phyloP scores from a whole-genome alignment of 1,140 invertebrate species.

The Drosophila lacertosa region DNA sequence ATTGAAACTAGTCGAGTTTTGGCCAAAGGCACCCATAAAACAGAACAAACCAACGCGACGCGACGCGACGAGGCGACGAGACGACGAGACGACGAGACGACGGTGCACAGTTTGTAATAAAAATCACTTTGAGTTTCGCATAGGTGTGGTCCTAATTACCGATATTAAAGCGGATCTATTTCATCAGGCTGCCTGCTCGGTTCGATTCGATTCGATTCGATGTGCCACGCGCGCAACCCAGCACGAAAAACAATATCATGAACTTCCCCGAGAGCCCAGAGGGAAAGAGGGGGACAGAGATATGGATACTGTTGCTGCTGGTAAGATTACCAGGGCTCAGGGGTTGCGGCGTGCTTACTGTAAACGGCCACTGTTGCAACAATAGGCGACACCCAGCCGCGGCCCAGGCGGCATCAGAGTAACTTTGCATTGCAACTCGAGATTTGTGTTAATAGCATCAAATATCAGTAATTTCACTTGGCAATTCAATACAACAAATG shows the following conservation, averaged over 20 bases:
- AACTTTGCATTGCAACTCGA: conserved; percentile 53
- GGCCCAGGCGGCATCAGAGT: conserved; percentile 26
- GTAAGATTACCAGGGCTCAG: not conserved
- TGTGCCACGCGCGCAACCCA: conserved; percentile 60
- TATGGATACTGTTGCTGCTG: conserved; percentile 11
- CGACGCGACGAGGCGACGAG: too few species aligned
- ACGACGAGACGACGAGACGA: too few species aligned
- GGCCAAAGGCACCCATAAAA: conserved; percentile 76
- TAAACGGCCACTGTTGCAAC: conserved; percentile 40
- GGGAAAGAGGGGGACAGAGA: conserved; percentile 1
- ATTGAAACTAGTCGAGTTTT: conserved; percentile 81
- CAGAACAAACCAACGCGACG: conserved; percentile 45
- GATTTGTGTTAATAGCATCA: conserved; percentile 80
- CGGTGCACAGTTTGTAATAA: conserved; percentile 64
- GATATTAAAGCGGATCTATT: conserved; percentile 83
- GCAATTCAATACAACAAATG: conserved; percentile 55
- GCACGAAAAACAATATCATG: conserved; percentile 62
- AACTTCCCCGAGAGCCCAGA: not conserved
- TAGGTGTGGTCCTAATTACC: conserved; percentile 82
- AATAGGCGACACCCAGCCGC: conserved; percentile 26
- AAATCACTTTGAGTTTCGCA: conserved; percentile 82
- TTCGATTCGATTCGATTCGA: conserved; percentile 35
- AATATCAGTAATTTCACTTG: conserved; percentile 80
- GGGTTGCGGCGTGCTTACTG: conserved; percentile 10
- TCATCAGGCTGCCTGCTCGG: conserved; percentile 51